phyloP scores from a whole-genome alignment of 1,140 invertebrate species.

The Meloidogyne chitwoodi region DNA sequence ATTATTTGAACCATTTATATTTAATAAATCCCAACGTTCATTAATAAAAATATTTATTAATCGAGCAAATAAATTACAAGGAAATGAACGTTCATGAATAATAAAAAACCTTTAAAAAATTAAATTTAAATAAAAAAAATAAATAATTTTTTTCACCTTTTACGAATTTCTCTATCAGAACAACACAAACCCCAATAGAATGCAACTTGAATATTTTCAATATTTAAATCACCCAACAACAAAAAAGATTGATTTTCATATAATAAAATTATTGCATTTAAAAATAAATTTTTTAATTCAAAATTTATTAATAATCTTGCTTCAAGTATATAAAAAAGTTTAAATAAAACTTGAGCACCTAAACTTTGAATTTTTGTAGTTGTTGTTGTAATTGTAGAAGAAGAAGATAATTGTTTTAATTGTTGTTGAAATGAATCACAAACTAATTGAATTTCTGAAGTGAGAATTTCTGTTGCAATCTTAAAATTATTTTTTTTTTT shows the following conservation, averaged over 20 bases:
- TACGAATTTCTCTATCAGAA: conserved; percentile 15
- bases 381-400: neutral
- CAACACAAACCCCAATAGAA: conserved; percentile 31
- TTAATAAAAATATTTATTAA: conserved; percentile 25
- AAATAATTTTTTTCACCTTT: neutral
- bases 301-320: conserved; percentile 10
- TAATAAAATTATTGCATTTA: conserved; percentile 15
- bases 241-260: conserved; percentile 15
- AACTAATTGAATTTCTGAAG: neutral
- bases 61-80: conserved; percentile 14
- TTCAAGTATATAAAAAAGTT: conserved; percentile 13
- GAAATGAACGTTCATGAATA: conserved; percentile 27
- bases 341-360: conserved; percentile 18
- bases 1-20: conserved; percentile 15
- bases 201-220: conserved; percentile 19
- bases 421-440: neutral
- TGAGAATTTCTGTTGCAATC: neutral
- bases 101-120: conserved; percentile 12
- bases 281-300: conserved; percentile 18
- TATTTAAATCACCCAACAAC: neutral
- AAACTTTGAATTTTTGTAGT: neutral
- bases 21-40: conserved; percentile 31
- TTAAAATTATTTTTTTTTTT: neutral
- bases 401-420: neutral
- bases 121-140: neutral